Conservation (phyloP, 2,797 vertebrate species). For the Distichodus sexfasciatus region DNA sequence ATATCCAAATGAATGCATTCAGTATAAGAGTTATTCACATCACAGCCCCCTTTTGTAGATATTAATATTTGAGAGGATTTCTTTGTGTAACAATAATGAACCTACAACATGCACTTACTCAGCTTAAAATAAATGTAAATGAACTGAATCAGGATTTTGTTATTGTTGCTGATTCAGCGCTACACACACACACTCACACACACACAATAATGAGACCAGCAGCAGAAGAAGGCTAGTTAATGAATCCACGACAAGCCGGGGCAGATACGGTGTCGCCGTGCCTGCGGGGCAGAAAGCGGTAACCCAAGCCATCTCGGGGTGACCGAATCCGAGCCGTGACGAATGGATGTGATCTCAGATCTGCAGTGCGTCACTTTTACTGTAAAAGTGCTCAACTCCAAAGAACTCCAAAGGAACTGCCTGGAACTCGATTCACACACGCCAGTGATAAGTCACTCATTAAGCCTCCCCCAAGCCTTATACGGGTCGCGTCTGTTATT, state of each 20-base stretch:
- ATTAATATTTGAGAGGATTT: too few species aligned
- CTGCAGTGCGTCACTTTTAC: conserved; percentile 37
- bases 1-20: too few species aligned
- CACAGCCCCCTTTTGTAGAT: too few species aligned
- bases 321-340: conserved; percentile 42
- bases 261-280: conserved; percentile 39
- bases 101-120: not conserved
- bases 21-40: too few species aligned
- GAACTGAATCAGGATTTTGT: conserved; percentile 18
- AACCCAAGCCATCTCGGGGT: conserved; percentile 31
- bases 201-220: not conserved
- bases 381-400: conserved; percentile 41
- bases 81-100: conserved; percentile 1
- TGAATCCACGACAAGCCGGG: conserved; percentile 45
- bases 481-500: conserved; percentile 1
- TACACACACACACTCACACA: not conserved
- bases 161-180: too few species aligned
- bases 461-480: conserved; percentile 39
- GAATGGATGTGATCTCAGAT: conserved; percentile 21
- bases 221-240: conserved; percentile 40
- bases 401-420: too few species aligned
- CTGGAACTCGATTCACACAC: conserved; percentile 21
- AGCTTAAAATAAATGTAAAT: conserved; percentile 8
- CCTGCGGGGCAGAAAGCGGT: conserved; percentile 29
- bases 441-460: conserved; percentile 44